Evolutionary conservation across 1,140 invertebrate species (phyloP), one percentile per base, ranked within the genome.

Genomic region (Asbolus verrucosus): DNA sequence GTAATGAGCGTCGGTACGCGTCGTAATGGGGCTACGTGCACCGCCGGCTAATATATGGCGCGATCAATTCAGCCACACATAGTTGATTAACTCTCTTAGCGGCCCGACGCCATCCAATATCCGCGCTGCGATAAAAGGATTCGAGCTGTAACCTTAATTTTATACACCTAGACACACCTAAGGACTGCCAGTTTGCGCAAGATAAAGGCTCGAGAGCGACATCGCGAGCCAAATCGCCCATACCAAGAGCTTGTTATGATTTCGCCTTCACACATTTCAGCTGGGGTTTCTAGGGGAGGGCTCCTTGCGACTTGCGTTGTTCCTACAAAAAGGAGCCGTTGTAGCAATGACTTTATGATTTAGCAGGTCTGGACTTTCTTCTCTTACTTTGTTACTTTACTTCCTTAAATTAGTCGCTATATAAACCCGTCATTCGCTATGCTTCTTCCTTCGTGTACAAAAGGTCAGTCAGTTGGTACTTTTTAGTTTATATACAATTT

Each of bases 81-180:
- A 54, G 46, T 54, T 54, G 46, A 54, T 54, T 54, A 54, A 54
- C 19, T 54, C 21, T 21, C 46, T 54, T 54, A 54, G 41, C 18
- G 14, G 41, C 41, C 41, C n/a, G 16, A 15, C 15, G 39, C 39
- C 39, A 41, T 41, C 39, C 39, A 16, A 41, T 41, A 16, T 41
- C 41, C 19, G n/a, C 16, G 16, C 41, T 18, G 16, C 19, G 16
- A 46, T 46, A 46, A 46, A 46, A 46, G 41, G 41, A 46, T 46
- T 46, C 8, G 14, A 9, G 18, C 4, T 6, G 15, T 14, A 46
- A 16, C 41, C 18, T 46, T 46, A 54, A 54, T 54, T 54, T 54
- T 54, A 27, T 27, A 54, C 19, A 27, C 46, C 19, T 27, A 21
- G 33, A 4, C 6, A 11, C 33, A 36, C 33, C 33, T 36, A 36